phyloP scores from a whole-genome alignment of 2,888 invertebrate genomes.

The Priocnemis perturbator region DNA sequence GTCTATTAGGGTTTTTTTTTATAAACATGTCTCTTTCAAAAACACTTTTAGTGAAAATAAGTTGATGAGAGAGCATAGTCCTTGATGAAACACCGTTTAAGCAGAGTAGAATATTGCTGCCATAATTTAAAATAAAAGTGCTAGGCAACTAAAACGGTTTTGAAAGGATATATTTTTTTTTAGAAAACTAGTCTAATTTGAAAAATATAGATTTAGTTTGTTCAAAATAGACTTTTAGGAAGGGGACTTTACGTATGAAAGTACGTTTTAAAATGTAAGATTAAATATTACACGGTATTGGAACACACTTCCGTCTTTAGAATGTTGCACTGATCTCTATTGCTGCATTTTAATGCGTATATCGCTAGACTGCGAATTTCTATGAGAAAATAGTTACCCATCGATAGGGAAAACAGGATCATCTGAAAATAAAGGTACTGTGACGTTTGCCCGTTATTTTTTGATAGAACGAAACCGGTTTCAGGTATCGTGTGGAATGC shows the following conservation, averaged over 20 bases:
- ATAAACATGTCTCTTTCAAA: constrained; percentile 16
- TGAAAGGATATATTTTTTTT: constrained; percentile 15
- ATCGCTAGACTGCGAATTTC: too few species aligned
- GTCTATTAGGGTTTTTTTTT: not conserved
- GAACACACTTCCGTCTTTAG: constrained; percentile 64
- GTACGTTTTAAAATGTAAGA: constrained; percentile 26
- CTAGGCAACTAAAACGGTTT: constrained; percentile 26
- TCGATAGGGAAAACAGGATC: constrained; percentile 8
- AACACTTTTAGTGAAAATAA: not conserved
- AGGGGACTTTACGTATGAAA: constrained; percentile 47
- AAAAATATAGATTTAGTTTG: constrained; percentile 54
- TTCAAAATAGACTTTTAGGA: constrained; percentile 44
- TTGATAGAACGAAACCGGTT: too few species aligned
- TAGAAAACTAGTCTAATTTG: constrained; percentile 55
- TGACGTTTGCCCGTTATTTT: too few species aligned
- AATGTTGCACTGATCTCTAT: constrained; percentile 61
- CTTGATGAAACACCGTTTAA: constrained; percentile 13
- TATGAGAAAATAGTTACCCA: not conserved
- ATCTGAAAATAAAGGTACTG: constrained; percentile 13
- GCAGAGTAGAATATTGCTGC: constrained; percentile 24
- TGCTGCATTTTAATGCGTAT: constrained; percentile 52
- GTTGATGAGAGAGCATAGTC: too few species aligned
- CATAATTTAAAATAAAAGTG: constrained; percentile 33
- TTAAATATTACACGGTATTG: constrained; percentile 37
- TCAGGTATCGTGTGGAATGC: too few species aligned